Conservation (phyloP, 2,797 vertebrate genomes). For the Hephaestus fuliginosus region DNA sequence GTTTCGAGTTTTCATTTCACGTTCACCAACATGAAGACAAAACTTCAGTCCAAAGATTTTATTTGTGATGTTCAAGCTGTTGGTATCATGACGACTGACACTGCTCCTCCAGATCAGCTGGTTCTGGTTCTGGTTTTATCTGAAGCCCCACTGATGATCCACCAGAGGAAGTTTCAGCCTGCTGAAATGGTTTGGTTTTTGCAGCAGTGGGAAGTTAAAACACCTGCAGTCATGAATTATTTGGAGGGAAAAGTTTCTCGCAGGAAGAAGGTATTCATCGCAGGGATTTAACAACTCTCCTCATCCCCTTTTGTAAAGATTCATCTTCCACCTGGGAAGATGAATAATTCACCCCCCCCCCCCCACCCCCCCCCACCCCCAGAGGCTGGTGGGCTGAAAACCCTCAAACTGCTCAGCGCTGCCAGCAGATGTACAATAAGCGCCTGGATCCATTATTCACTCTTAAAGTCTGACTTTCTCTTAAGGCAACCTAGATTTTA, state of each 20-base stretch:
- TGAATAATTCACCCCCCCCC: slow-evolving; percentile 90
- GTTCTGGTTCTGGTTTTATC: neutral
- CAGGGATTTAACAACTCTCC: slow-evolving; percentile 48
- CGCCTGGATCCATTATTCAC: slow-evolving; percentile 94
- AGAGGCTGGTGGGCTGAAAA: slow-evolving; percentile 91
- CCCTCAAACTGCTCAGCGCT: slow-evolving; percentile 93
- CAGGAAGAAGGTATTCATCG: slow-evolving; percentile 32
- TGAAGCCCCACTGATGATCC: neutral
- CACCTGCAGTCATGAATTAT: slow-evolving; percentile 54
- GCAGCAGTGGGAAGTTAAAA: slow-evolving; percentile 36
- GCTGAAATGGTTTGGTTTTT: too few species aligned
- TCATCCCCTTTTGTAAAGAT: slow-evolving; percentile 86
- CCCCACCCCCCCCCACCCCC: slow-evolving; percentile 39
- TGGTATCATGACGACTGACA: too few species aligned
- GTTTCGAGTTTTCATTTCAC: too few species aligned
- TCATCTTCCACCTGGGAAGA: slow-evolving; percentile 92
- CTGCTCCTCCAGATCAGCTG: too few species aligned
- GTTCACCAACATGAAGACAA: too few species aligned
- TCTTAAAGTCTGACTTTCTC: slow-evolving; percentile 88
- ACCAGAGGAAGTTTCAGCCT: too few species aligned
- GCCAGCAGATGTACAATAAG: slow-evolving; percentile 85
- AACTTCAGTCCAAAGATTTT: too few species aligned
- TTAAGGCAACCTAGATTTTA: slow-evolving; percentile 88
- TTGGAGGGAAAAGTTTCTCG: slow-evolving; percentile 18
- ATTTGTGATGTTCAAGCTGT: too few species aligned